Base-by-base conservation (phyloP, 2,888 invertebrate species). In the Zhuqinia jingwanae region DNA sequence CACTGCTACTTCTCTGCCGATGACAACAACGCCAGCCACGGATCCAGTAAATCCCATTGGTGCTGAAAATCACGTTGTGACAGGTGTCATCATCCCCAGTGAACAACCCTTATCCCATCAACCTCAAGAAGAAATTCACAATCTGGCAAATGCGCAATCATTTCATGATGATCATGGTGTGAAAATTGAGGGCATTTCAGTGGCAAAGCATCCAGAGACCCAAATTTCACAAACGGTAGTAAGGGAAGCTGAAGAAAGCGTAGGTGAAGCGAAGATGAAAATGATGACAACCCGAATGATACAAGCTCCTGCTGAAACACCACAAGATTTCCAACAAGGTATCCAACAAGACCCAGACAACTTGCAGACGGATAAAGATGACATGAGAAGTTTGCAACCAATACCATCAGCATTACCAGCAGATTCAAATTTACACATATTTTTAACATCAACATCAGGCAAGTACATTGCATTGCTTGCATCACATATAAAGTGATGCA, bases 51-150 rank as follows among this genome's bases (percentile, higher is more conserved):
- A 27, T 25, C 47, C 22, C 27, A 73, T 1, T 27, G 47, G 50
- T 73, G 73, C 73, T 50, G 50, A 47, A 73, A 27, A 73, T 73
- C 50, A 50, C 25, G n/a, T n/a, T 47, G 27, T 73, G 73, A 73
- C 73, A 73, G 73, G 50, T 73, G 73, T 50, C 73, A 73, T 50
- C 1, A 1, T 17, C 20, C 1, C 60, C 15, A 3, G 3, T 15
- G 60, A 25, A 13, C 5, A 60, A 15, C 56, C 15, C 56, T n/a
- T n/a, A n/a, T 27, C 27, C 15, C 5, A 13, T 60, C 60, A 25
- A n/a, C 60, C 10, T 13, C 17, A 42, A 22, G 70, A 47, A 70
- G 45, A 20, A 70, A 27, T 13, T n/a, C n/a, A n/a, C 11, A 1
- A 25, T 3, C 47, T 25, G 6, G 20, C 42, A 68, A 20, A 42